Evolutionary conservation across 2,113 vertebrate species (phyloP).

Genomic region (Sminthopsis crassicaudata): DNA sequence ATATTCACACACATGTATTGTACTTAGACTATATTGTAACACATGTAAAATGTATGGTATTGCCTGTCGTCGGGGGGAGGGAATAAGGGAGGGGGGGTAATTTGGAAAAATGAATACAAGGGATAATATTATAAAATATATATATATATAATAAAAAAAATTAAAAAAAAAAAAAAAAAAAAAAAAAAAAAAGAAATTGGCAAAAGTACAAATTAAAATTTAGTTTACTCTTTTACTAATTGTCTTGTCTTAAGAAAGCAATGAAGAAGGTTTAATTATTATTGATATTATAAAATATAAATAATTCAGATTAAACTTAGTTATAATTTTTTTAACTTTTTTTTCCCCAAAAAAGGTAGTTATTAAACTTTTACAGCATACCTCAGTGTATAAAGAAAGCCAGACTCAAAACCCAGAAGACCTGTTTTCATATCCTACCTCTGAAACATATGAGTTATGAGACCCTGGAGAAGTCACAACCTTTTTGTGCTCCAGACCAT

Average conservation of each 20-base stretch:
- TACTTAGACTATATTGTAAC: no score
- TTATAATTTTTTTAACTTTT: neutral
- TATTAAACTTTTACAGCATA: neutral
- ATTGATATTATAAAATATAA: neutral
- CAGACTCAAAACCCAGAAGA: neutral
- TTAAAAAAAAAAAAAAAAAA: no score
- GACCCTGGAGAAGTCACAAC: neutral
- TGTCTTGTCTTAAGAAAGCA: neutral
- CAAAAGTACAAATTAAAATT: neutral
- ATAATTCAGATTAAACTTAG: neutral
- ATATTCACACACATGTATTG: no score
- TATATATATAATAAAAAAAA: no score
- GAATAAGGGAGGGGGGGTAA: no score
- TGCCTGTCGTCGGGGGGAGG: no score
- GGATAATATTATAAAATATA: no score
- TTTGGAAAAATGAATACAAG: no score
- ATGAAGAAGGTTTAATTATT: neutral
- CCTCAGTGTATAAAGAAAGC: neutral
- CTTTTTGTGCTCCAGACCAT: neutral
- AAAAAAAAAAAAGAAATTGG: no score
- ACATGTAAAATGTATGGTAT: no score
- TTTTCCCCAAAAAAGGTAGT: neutral
- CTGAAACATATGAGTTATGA: neutral
- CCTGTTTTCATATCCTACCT: neutral
- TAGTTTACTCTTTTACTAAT: neutral